Percentiles rank a stretch among this genome's conserved stretches.
phyloP scores from a whole-genome alignment of 2,113 vertebrate species.

The Lampris incognitus region DNA sequence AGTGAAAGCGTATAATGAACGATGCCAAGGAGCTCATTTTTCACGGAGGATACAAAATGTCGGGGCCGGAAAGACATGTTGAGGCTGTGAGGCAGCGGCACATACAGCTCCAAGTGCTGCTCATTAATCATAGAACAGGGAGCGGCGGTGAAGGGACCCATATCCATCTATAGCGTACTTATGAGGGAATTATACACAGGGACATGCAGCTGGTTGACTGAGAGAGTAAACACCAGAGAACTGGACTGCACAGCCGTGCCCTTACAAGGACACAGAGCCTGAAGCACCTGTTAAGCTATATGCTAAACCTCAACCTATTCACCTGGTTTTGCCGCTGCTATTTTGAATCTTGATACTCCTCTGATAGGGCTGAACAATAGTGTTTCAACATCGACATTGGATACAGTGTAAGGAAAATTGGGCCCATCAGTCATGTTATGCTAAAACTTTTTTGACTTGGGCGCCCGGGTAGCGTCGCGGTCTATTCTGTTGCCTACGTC shows the following conservation, averaged over 20 bases:
- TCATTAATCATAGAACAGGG: constrained; percentile 77
- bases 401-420: no score
- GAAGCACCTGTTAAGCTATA: constrained; percentile 71
- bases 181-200: constrained; percentile 74
- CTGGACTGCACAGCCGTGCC: constrained; percentile 49
- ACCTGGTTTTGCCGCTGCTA: constrained; percentile 26
- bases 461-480: no score
- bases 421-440: no score
- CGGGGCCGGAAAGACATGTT: constrained; percentile 73
- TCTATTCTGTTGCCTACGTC: no score
- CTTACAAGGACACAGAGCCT: constrained; percentile 71
- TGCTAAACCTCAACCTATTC: constrained; percentile 34
- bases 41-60: constrained; percentile 77
- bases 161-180: constrained; percentile 74
- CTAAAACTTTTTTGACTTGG: no score
- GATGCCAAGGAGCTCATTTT: constrained; percentile 73
- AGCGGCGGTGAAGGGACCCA: constrained; percentile 55
- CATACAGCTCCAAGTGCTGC: constrained; percentile 72
- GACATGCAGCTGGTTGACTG: constrained; percentile 67
- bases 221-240: constrained; percentile 66
- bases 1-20: constrained; percentile 67
- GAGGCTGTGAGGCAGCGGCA: constrained; percentile 67
- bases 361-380: no score
- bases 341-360: no score
- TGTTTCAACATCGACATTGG: no score